Evolutionary conservation across 2,797 vertebrate genomes (phyloP).

Genomic region (Vipera latastei): DNA sequence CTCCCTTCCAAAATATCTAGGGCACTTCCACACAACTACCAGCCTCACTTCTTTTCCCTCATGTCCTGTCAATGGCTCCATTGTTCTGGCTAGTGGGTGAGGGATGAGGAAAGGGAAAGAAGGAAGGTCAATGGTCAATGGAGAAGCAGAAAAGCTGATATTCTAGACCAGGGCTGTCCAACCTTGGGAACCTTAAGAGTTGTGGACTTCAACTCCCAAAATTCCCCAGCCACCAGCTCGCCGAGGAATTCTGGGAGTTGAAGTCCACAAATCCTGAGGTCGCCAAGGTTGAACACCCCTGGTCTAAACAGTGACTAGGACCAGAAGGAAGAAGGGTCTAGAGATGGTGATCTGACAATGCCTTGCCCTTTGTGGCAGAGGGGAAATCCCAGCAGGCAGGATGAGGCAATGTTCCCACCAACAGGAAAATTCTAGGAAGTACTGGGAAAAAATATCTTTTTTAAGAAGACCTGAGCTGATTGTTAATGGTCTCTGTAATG

Average conservation of each 20-base stretch:
- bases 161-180: too few species aligned
- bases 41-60: too few species aligned
- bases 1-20: too few species aligned
- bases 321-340: not conserved
- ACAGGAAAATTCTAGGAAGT: not conserved
- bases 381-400: not conserved
- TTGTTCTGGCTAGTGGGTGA: too few species aligned
- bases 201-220: too few species aligned
- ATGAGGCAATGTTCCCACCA: not conserved
- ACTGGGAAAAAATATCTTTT: not conserved
- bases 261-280: not conserved
- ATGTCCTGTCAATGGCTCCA: too few species aligned
- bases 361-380: not conserved
- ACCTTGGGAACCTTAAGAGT: too few species aligned
- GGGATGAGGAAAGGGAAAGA: too few species aligned
- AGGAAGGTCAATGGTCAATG: too few species aligned
- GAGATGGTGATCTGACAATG: not conserved
- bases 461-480: not conserved
- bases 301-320: not conserved
- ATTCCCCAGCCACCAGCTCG: too few species aligned
- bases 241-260: not conserved
- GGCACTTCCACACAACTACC: too few species aligned
- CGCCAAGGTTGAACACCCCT: not conserved
- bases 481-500: not conserved
- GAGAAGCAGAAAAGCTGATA: too few species aligned